Conservation (phyloP, 2,797 vertebrate species). For the Lateolabrax maculatus region DNA sequence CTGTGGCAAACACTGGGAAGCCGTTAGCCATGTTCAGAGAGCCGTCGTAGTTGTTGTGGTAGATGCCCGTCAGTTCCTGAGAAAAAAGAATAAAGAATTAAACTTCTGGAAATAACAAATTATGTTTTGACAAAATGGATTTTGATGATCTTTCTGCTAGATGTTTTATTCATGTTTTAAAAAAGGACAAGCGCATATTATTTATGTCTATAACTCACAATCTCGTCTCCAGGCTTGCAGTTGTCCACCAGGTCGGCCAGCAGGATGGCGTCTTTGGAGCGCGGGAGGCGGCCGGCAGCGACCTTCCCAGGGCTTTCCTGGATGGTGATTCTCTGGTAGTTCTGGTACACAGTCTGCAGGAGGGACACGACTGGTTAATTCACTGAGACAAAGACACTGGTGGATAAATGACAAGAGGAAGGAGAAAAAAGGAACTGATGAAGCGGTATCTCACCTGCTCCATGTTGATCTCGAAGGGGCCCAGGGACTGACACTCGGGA, state of each 20-base stretch:
- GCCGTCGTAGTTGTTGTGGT: conserved; percentile 98
- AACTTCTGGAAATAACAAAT: background rate
- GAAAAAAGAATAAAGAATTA: background rate
- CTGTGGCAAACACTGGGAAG: conserved; percentile 96
- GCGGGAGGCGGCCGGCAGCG: conserved; percentile 94
- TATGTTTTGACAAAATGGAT: background rate
- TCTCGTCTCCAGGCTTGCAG: conserved; percentile 98
- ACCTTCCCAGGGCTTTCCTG: conserved; percentile 98
- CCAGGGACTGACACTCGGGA: conserved; percentile 95
- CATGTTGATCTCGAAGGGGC: conserved; percentile 99
- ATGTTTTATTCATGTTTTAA: background rate
- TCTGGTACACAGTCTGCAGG: conserved; percentile 95
- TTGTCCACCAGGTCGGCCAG: conserved; percentile 95
- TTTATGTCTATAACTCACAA: conserved; percentile 85
- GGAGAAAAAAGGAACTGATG: no score
- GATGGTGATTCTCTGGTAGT: conserved; percentile 98
- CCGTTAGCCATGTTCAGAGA: conserved; percentile 96
- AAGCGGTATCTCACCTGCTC: conserved; percentile 91
- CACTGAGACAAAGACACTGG: background rate
- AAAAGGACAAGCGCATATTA: background rate
- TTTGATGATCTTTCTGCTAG: no score
- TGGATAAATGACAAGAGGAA: background rate
- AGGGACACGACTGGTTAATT: background rate
- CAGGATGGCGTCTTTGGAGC: conserved; percentile 97
- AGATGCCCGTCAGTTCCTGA: conserved; percentile 97